Evolutionary conservation across 2,113 vertebrate genomes (phyloP).

Genomic region (Toxotes chatareus): DNA sequence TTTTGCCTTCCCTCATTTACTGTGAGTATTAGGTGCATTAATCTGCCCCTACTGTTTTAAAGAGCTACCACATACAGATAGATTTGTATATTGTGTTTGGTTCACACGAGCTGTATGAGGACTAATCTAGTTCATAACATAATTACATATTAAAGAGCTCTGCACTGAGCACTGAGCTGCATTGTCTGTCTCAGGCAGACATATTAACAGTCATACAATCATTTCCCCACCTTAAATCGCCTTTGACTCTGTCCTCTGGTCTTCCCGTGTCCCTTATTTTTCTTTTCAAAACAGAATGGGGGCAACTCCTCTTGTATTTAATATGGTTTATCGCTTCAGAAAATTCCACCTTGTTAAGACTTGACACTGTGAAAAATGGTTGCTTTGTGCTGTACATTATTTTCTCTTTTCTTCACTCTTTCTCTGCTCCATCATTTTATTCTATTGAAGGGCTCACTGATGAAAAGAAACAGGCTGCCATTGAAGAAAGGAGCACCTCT

Average conservation of each 20-base stretch:
- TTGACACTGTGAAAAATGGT: conserved; percentile 19
- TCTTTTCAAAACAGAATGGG: conserved; percentile 22
- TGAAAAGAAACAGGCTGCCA: conserved; percentile 66
- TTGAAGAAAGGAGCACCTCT: conserved; percentile 59
- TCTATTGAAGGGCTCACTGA: conserved; percentile 60
- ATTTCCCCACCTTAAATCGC: background rate
- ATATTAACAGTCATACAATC: background rate
- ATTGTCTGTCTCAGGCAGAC: background rate
- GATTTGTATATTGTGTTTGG: background rate
- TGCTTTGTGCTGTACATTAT: conserved; percentile 45
- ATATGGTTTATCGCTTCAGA: conserved; percentile 36
- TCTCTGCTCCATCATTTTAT: conserved; percentile 49
- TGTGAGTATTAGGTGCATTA: background rate
- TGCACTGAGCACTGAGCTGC: background rate
- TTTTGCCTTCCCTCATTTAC: conserved; percentile 13
- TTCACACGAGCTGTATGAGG: background rate
- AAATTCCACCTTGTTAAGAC: conserved; percentile 51
- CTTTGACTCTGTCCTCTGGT: conserved; percentile 9
- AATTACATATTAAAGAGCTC: background rate
- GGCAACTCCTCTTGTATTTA: conserved; percentile 21
- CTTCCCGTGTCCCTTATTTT: conserved; percentile 7
- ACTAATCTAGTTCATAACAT: background rate
- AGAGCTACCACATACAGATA: background rate
- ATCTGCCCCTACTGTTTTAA: background rate
- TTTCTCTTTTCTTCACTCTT: conserved; percentile 27